Evolutionary conservation across 2,888 invertebrate species (phyloP).

Genomic region (Hydroisotoma schaefferi): DNA sequence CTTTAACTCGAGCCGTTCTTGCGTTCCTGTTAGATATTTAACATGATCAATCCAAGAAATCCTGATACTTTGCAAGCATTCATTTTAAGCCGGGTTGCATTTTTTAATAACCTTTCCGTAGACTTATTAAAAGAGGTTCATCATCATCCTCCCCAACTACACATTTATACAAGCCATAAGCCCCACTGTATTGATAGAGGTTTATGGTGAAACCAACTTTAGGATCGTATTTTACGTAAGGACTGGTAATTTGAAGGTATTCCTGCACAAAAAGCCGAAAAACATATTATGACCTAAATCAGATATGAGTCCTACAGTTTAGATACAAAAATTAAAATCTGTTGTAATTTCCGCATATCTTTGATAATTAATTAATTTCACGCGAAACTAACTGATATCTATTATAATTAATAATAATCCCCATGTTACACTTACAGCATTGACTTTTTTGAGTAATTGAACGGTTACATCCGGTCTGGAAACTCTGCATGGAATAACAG

Average conservation of each 20-base stretch:
- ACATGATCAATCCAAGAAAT: neutral
- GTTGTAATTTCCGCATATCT: neutral
- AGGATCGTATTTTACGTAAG: conserved; percentile 40
- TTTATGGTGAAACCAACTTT: conserved; percentile 41
- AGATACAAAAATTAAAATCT: neutral
- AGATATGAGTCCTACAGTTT: no score
- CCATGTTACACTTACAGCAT: conserved; percentile 24
- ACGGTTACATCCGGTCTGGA: conserved; percentile 35
- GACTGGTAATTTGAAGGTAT: conserved; percentile 20
- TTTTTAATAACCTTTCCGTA: conserved; percentile 30
- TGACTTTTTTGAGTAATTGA: conserved; percentile 29
- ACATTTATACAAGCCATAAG: conserved; percentile 44
- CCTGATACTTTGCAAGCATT: no score
- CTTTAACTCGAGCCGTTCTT: conserved; percentile 17
- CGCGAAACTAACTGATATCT: neutral
- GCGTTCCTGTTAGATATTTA: neutral
- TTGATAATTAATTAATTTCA: no score
- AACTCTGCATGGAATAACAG: conserved; percentile 43
- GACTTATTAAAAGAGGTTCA: conserved; percentile 25
- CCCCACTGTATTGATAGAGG: conserved; percentile 26
- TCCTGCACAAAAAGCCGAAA: no score
- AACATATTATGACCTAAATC: no score
- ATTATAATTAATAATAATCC: neutral
- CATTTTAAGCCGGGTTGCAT: neutral
- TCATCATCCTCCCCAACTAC: conserved; percentile 35